phyloP scores from a whole-genome alignment of 2,113 vertebrate species.

The Xenus cinereus region DNA sequence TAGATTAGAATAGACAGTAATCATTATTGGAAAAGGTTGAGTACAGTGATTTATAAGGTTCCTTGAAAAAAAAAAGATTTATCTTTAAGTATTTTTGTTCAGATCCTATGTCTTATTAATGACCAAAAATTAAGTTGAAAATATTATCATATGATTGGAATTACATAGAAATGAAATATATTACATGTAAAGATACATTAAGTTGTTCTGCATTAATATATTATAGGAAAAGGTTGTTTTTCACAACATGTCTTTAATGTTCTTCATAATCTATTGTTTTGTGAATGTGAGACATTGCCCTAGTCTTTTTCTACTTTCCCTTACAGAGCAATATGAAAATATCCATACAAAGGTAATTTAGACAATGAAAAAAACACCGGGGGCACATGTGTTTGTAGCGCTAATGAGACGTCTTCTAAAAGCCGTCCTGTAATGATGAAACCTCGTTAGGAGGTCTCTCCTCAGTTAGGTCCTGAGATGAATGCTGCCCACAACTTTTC shows the following conservation, averaged over 20 bases:
- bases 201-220: not conserved
- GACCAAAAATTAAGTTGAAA: conserved; percentile 22
- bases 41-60: conserved; percentile 51
- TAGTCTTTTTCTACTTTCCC: not conserved
- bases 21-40: conserved; percentile 49
- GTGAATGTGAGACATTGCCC: not conserved
- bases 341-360: not conserved
- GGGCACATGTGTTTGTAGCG: not conserved
- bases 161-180: not conserved
- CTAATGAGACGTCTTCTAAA: not conserved
- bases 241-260: not conserved
- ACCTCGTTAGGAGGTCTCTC: not conserved
- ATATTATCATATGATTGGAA: not conserved
- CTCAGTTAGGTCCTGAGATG: not conserved
- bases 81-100: conserved; percentile 22
- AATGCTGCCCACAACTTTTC: not conserved
- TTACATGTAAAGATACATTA: not conserved
- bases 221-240: not conserved
- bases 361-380: not conserved
- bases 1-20: conserved; percentile 29
- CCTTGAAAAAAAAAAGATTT: conserved; percentile 35
- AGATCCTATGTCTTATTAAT: conserved; percentile 25
- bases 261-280: not conserved
- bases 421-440: not conserved
- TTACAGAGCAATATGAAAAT: not conserved